phyloP scores from a whole-genome alignment of 2,797 vertebrate genomes.

The Hydrocynus forskahlii region DNA sequence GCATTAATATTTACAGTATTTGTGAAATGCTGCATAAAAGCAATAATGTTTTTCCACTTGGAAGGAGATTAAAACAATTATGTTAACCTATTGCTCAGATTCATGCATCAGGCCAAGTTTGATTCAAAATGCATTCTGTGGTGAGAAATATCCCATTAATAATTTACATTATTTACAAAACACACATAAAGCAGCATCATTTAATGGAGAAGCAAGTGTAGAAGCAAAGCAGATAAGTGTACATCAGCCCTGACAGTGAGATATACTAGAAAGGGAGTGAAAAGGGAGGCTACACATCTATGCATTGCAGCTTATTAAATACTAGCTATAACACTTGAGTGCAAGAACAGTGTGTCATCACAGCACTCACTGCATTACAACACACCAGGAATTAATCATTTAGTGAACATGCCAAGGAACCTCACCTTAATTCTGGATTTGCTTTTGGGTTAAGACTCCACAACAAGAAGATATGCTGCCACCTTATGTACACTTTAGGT shows the following conservation, averaged over 20 bases:
- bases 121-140: slow-evolving; percentile 38
- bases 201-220: slow-evolving; percentile 53
- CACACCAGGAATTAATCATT: background rate
- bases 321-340: slow-evolving; percentile 17
- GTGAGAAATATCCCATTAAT: slow-evolving; percentile 57
- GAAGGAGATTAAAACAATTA: background rate
- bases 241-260: slow-evolving; percentile 1
- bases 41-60: background rate
- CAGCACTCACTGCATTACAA: background rate
- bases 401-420: background rate
- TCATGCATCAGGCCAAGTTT: slow-evolving; percentile 31
- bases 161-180: slow-evolving; percentile 40
- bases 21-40: background rate
- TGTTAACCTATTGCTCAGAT: background rate
- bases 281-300: background rate
- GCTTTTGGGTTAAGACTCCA: background rate
- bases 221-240: slow-evolving; percentile 47
- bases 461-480: slow-evolving; percentile 10
- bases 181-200: slow-evolving; percentile 29
- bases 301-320: slow-evolving; percentile 19
- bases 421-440: background rate
- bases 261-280: background rate
- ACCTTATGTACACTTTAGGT: slow-evolving; percentile 27
- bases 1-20: slow-evolving; percentile 14
- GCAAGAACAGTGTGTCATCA: background rate